Evolutionary conservation across 2,113 vertebrate species (phyloP).

Genomic region (Rattus rattus): DNA sequence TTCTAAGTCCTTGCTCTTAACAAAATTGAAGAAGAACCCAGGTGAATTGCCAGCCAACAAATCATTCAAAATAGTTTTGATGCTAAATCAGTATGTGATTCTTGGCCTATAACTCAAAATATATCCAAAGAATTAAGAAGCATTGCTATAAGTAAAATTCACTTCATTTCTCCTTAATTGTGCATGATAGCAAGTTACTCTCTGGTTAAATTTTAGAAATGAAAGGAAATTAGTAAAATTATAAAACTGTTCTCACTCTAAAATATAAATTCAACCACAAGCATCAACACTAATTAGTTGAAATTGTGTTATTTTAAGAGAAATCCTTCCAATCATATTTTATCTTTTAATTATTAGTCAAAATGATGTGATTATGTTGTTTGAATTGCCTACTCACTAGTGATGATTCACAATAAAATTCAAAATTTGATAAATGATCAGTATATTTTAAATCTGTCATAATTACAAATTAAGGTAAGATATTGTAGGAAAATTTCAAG

Average conservation of each 20-base stretch:
- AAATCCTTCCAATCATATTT: too few species aligned
- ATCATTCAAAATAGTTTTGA: slow-evolving; percentile 46
- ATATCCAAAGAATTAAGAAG: slow-evolving; percentile 22
- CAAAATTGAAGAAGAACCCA: slow-evolving; percentile 41
- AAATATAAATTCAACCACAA: not conserved
- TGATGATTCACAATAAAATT: not conserved
- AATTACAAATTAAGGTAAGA: not conserved
- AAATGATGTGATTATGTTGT: not conserved
- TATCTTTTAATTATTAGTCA: not conserved
- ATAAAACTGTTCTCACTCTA: not conserved
- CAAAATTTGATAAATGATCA: not conserved
- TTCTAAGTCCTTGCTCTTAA: slow-evolving; percentile 49
- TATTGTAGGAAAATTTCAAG: not conserved
- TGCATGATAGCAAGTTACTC: not conserved
- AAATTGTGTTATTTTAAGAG: not conserved
- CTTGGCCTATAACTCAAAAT: slow-evolving; percentile 24
- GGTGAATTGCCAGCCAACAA: not conserved
- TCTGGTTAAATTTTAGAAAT: not conserved
- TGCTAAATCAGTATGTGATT: slow-evolving; percentile 20
- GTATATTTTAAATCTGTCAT: not conserved
- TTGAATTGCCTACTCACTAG: not conserved
- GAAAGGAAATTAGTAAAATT: not conserved
- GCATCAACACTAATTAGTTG: not conserved
- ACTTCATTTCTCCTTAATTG: not conserved
- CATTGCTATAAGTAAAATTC: not conserved